Evolutionary conservation across 2,797 vertebrate genomes (phyloP), one percentile per base, ranked within the genome.

Genomic region (Myotis planiceps): DNA sequence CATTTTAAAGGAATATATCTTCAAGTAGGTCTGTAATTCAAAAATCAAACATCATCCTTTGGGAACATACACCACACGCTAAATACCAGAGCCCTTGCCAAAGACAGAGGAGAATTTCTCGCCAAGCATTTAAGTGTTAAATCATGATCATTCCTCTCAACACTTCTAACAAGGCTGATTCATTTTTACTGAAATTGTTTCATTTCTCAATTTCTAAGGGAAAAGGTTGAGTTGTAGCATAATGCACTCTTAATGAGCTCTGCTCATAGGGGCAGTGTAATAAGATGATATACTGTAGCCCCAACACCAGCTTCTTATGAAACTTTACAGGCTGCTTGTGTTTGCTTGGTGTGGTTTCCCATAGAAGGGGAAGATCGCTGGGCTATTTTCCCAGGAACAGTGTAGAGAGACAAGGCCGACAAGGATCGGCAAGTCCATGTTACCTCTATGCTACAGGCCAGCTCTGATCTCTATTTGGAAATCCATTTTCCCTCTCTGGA

Each of bases 111-210:
- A 88, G 47, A 86, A 14, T 29, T 80, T 87, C 39, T 71, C 78
- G n/a, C 49, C 80, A 69, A 80, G 32, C 42, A 84, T 63, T 25
- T 75, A 87, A 71, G n/a, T 42, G 79, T 88, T 58, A 91, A 92
- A 45, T 58, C 25, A 60, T 83, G 91, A 72, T 68, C 5, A 63
- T 84, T 92, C 75, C 5, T 63, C 47, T 92, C 65, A 87, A 42
- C 5, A 37, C 18, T 92, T 80, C 79, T 68, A 90, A 74, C 12
- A 58, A 79, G 42, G 1, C 23, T 90, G 82, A 81, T 45, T 91
- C 80, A 89, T 91, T 71, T 94, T 91, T 63, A 83, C 86, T 72
- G 79, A 92, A 88, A 71, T 10, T 3, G 42, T 86, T 80, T 91
- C n/a, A 76, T 81, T 71, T 92, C 58, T 93, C 39, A 83, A 55